These are phyloP conservation scores for Diorhabda carinulata DNA, from an alignment of 1,140 invertebrate genomes.

Conservation along the genomic window DNA sequence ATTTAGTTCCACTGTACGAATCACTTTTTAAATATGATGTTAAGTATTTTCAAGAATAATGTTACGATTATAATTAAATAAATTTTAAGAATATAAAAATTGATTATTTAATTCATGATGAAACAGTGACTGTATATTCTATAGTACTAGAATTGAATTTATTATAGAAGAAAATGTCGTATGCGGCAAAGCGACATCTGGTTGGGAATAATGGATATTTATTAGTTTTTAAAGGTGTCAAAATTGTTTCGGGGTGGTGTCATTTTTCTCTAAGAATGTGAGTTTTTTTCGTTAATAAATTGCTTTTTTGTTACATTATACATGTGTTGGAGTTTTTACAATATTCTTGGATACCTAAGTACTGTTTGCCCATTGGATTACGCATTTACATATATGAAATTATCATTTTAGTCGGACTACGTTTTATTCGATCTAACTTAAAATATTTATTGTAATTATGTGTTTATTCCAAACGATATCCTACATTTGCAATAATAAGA, in stretches of 20 bases:
- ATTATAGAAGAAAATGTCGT: background rate
- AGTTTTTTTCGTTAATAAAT: conserved; percentile 25
- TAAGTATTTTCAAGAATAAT: no score
- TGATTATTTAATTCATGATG: no score
- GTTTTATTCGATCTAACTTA: conserved; percentile 27
- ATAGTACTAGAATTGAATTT: no score
- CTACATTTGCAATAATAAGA: background rate
- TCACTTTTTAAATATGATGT: no score
- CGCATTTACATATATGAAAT: conserved; percentile 6
- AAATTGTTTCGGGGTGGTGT: conserved; percentile 32
- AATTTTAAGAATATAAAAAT: no score
- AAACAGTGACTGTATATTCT: no score
- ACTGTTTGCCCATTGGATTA: conserved; percentile 7
- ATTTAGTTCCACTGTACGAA: no score
- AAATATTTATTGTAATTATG: background rate
- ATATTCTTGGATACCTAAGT: background rate
- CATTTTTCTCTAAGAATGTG: conserved; percentile 31
- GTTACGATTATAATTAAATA: no score
- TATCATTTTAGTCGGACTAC: conserved; percentile 21
- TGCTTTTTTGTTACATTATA: conserved; percentile 6
- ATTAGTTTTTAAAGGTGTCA: conserved; percentile 20
- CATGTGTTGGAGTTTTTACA: background rate
- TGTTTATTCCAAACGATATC: background rate
- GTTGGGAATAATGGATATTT: background rate
- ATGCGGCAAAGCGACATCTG: background rate